These are phyloP conservation scores for Hepsetus odoe DNA, from an alignment of 2,113 vertebrate genomes.

Conservation along the genomic window DNA sequence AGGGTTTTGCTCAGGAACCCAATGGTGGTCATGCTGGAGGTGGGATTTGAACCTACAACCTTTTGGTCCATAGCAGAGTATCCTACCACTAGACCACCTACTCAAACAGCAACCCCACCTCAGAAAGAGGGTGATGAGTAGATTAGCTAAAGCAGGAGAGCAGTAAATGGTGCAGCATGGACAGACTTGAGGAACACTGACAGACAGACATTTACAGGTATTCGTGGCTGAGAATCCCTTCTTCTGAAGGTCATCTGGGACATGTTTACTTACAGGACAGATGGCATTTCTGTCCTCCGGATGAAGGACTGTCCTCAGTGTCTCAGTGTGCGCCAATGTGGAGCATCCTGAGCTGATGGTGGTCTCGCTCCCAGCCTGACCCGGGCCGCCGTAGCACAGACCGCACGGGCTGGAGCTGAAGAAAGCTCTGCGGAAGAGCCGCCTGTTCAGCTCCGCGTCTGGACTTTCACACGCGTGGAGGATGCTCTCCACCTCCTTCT, in stretches of 20 bases:
- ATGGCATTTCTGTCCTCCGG: neutral
- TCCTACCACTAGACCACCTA: too few species aligned
- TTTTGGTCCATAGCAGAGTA: too few species aligned
- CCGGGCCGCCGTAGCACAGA: slow-evolving; percentile 61
- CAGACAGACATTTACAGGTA: too few species aligned
- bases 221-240: too few species aligned
- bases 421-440: slow-evolving; percentile 33
- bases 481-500: slow-evolving; percentile 58
- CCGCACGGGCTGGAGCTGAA: slow-evolving; percentile 61
- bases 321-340: neutral
- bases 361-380: slow-evolving; percentile 47
- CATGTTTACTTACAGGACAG: slow-evolving; percentile 5
- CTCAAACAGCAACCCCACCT: too few species aligned
- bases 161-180: too few species aligned
- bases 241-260: neutral
- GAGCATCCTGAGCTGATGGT: neutral
- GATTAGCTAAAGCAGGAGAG: too few species aligned
- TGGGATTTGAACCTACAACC: too few species aligned
- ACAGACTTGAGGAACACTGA: too few species aligned
- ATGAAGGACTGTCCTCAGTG: neutral
- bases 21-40: too few species aligned
- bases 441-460: slow-evolving; percentile 17
- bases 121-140: too few species aligned
- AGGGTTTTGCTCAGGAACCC: too few species aligned
- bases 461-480: slow-evolving; percentile 50